Base-by-base conservation (phyloP, 2,797 vertebrate genomes). In the Acanthurus leucopareius region DNA sequence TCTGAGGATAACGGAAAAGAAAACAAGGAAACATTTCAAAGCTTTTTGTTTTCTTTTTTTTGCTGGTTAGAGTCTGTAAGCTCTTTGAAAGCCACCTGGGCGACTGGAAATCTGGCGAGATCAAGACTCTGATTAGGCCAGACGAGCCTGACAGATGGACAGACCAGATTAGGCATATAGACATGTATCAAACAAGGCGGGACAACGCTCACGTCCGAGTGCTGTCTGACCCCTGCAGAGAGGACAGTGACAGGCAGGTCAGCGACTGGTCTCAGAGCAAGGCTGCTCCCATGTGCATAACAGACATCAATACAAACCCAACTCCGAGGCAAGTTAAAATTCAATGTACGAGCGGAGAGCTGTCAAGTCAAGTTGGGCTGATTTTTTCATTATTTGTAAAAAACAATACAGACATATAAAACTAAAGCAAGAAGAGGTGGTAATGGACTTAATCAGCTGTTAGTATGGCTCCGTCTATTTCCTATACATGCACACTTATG, bases 91-190 rank as follows among this genome's bases (percentile, higher is more conserved):
- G 82, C 76, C 85, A 92, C 87, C 82, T 87, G 84, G 68, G 60
- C 28, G 49, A 38, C 68, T 42, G 48, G 47, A 78, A 84, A 80
- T 83, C 81, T 83, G 77, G 68, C 0, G 7, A 69, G 89, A 83
- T 82, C 77, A 85, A 82, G 79, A 79, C 73, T 82, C 49, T 91
- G 91, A 92, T 94, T 84, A 85, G 90, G 75, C 89, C 81, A 93
- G 94, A 94, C 92, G 87, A 81, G 58, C 74, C 77, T 75, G 89
- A 91, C 94, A 96, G 94, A 96, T 95, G 94, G 94, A 89, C 88
- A 86, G 89, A 91, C 66, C 81, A 91, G 94, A 95, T 95, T 94
- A 95, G 89, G 83, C 88, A 87, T 89, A 90, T 82, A 90, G 91
- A 95, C 90, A 63, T 85, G 88, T 82, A 92, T 92, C 85, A 85